Percentiles rank a stretch among this genome's conserved stretches.
These are phyloP conservation scores for Scaptomyza hsui DNA, from an alignment of 1,140 invertebrate genomes.

Conservation along the genomic window DNA sequence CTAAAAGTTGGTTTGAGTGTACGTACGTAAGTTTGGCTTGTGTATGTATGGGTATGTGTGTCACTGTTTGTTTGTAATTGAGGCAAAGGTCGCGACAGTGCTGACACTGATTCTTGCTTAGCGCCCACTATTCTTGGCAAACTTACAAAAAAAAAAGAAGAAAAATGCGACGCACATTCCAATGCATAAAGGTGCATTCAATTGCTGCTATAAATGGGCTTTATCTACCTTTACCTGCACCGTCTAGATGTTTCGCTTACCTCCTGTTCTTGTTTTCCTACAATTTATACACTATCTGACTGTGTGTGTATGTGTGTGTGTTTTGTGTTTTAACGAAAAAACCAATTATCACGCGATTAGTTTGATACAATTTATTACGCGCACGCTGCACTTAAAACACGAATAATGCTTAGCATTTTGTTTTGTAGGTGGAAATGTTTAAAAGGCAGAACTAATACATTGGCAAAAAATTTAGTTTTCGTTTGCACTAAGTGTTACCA, in stretches of 20 bases:
- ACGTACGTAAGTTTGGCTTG: not conserved
- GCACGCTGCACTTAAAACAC: slow-evolving; percentile 26
- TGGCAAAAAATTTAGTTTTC: slow-evolving; percentile 52
- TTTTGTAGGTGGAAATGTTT: slow-evolving; percentile 29
- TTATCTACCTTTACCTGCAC: slow-evolving; percentile 39
- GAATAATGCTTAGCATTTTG: slow-evolving; percentile 32
- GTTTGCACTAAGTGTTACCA: slow-evolving; percentile 29
- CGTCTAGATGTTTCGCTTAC: slow-evolving; percentile 23
- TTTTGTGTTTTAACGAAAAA: slow-evolving; percentile 6
- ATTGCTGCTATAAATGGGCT: not conserved
- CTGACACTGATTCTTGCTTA: slow-evolving; percentile 26
- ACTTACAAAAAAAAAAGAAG: slow-evolving; percentile 7
- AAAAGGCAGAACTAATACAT: slow-evolving; percentile 42
- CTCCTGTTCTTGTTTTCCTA: slow-evolving; percentile 32
- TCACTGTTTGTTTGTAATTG: slow-evolving; percentile 75
- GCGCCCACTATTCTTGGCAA: slow-evolving; percentile 12
- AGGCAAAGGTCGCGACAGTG: slow-evolving; percentile 74
- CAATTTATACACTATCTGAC: slow-evolving; percentile 14
- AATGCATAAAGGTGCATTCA: slow-evolving; percentile 46
- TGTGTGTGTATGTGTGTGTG: slow-evolving; percentile 8
- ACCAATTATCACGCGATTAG: slow-evolving; percentile 8
- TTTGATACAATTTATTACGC: slow-evolving; percentile 12
- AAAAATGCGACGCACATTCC: slow-evolving; percentile 42
- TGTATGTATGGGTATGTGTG: slow-evolving; percentile 51
- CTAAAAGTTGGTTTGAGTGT: slow-evolving; percentile 3